Evolutionary conservation across 2,888 invertebrate genomes (phyloP).

Genomic region (Theodoxus fluviatilis): DNA sequence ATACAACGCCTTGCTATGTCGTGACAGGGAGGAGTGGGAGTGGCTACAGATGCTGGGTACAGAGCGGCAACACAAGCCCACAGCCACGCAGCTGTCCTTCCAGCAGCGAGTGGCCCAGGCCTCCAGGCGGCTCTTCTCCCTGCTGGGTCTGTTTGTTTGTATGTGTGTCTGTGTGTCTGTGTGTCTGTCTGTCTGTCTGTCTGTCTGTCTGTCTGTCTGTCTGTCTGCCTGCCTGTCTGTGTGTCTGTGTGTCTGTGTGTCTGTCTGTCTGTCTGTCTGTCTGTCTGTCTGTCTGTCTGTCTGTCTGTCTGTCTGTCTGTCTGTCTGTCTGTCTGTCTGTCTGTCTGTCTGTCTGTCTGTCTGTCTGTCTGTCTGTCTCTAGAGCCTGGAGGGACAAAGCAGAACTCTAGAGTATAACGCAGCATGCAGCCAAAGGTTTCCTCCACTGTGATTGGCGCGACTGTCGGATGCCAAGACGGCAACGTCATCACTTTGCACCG

Average conservation of each 20-base stretch:
- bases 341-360: slow-evolving; percentile 9
- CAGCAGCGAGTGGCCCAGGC: slow-evolving; percentile 60
- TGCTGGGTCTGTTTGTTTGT: slow-evolving; percentile 51
- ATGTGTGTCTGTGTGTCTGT: not conserved
- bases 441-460: no score
- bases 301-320: not conserved
- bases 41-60: slow-evolving; percentile 74
- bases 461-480: no score
- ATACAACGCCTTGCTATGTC: slow-evolving; percentile 13
- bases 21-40: slow-evolving; percentile 91
- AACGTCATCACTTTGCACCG: no score
- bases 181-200: not conserved
- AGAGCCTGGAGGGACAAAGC: no score
- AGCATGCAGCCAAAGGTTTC: no score
- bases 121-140: slow-evolving; percentile 56
- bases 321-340: not conserved
- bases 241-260: not conserved
- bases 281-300: slow-evolving; percentile 14
- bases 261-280: not conserved
- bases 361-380: slow-evolving; percentile 5
- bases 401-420: no score
- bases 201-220: slow-evolving; percentile 1
- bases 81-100: slow-evolving; percentile 63
- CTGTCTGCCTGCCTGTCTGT: slow-evolving; percentile 6
- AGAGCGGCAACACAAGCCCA: slow-evolving; percentile 31